A percentile compares a stretch with the other conserved stretches of the same genome.
phyloP scores from a whole-genome alignment of 2,888 invertebrate species.

The Marasmarcha lunaedactyla region DNA sequence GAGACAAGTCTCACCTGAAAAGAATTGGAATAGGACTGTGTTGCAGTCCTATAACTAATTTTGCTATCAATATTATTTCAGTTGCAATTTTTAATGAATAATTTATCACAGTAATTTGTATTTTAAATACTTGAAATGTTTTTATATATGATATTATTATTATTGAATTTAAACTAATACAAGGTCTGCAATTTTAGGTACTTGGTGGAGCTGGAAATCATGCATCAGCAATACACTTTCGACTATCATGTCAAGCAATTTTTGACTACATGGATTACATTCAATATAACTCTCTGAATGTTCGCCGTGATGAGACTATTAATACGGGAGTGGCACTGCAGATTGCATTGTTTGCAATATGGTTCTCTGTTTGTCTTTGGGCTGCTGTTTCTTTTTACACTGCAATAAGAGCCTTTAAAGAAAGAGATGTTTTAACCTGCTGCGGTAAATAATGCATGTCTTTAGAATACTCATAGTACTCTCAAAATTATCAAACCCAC shows the following conservation, averaged over 20 bases:
- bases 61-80: no score
- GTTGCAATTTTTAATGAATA: no score
- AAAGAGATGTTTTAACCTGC: conserved; percentile 50
- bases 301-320: conserved; percentile 75
- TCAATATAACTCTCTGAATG: conserved; percentile 75
- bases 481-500: no score
- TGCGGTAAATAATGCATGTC: conserved; percentile 49
- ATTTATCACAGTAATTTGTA: no score
- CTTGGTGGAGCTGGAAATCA: conserved; percentile 68
- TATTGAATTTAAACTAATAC: no score
- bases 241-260: conserved; percentile 79
- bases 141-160: no score
- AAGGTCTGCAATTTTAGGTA: conserved; percentile 42
- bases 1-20: no score
- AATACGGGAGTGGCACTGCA: conserved; percentile 79
- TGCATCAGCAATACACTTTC: conserved; percentile 71
- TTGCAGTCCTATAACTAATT: no score
- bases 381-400: conserved; percentile 58
- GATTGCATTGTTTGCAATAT: conserved; percentile 73
- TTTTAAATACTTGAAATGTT: no score
- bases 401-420: conserved; percentile 61
- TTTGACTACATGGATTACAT: conserved; percentile 89
- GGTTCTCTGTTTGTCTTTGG: conserved; percentile 73
- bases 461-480: no score
- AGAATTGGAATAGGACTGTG: no score